Percentiles rank a stretch among this genome's conserved stretches.
Evolutionary conservation across 2,888 invertebrate species (phyloP).

Genomic region (Ophioninae sp.): DNA sequence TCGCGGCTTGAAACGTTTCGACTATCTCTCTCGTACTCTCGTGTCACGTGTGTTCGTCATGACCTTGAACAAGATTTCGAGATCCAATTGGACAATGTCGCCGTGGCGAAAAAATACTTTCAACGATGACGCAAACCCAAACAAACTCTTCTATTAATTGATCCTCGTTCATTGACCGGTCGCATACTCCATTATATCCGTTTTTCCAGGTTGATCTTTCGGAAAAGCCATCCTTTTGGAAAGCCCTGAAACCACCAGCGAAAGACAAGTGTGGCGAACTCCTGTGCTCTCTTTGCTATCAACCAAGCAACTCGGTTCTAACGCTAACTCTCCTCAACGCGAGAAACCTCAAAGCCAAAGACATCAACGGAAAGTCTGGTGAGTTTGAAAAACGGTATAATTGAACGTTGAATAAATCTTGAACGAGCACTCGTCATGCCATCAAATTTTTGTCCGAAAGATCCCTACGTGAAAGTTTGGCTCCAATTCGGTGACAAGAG

Average conservation of each 20-base stretch:
- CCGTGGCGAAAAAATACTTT: too few relatives aligned
- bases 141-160: too few relatives aligned
- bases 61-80: too few relatives aligned
- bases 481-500: constrained; percentile 96
- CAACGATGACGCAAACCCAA: too few relatives aligned
- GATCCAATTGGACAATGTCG: too few relatives aligned
- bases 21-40: too few relatives aligned
- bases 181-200: background rate
- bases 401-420: background rate
- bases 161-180: background rate
- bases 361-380: constrained; percentile 97
- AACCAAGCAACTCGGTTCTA: constrained; percentile 96
- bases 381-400: constrained; percentile 69
- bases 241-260: constrained; percentile 94
- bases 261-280: constrained; percentile 97
- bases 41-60: too few relatives aligned
- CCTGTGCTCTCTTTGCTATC: constrained; percentile 96
- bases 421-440: background rate
- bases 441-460: constrained; percentile 83
- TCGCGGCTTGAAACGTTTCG: too few relatives aligned
- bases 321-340: constrained; percentile 96
- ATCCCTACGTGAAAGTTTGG: constrained; percentile 99
- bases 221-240: constrained; percentile 97
- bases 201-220: constrained; percentile 90
- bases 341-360: constrained; percentile 96